These are phyloP conservation scores for Apocrypta bakeri DNA, from an alignment of 1,140 invertebrate species.

Conservation along the genomic window DNA sequence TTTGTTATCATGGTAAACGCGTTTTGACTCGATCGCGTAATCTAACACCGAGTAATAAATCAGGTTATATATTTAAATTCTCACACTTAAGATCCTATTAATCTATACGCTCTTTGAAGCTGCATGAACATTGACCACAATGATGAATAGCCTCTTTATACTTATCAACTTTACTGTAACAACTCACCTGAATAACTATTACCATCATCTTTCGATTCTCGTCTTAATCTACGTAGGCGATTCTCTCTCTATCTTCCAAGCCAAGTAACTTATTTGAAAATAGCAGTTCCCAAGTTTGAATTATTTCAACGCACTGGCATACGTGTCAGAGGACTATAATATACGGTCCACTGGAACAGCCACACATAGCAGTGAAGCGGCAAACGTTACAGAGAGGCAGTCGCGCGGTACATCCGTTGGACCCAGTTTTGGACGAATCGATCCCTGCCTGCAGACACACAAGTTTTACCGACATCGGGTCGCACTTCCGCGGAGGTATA, in stretches of 20 bases:
- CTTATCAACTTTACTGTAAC: background rate
- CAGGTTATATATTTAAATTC: background rate
- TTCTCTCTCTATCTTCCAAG: background rate
- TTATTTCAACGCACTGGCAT: background rate
- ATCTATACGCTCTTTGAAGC: background rate
- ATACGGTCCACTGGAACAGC: too few relatives aligned
- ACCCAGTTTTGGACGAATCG: slow-evolving; percentile 6
- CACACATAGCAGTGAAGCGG: too few relatives aligned
- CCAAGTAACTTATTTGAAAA: background rate
- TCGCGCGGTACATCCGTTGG: slow-evolving; percentile 8
- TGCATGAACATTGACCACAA: background rate
- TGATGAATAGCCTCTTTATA: background rate
- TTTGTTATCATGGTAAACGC: background rate
- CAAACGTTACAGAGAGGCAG: background rate
- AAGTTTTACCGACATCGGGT: background rate
- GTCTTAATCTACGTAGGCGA: background rate
- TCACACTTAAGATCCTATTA: background rate
- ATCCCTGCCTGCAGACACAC: background rate
- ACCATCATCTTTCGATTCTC: too few relatives aligned
- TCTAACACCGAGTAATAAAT: background rate
- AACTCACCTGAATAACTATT: background rate
- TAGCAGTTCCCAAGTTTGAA: too few relatives aligned
- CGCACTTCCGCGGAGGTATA: background rate
- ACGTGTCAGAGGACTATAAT: background rate
- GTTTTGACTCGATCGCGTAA: background rate